These are phyloP conservation scores for Cetoscarus ocellatus DNA, from an alignment of 2,797 vertebrate species.

Conservation along the genomic window DNA sequence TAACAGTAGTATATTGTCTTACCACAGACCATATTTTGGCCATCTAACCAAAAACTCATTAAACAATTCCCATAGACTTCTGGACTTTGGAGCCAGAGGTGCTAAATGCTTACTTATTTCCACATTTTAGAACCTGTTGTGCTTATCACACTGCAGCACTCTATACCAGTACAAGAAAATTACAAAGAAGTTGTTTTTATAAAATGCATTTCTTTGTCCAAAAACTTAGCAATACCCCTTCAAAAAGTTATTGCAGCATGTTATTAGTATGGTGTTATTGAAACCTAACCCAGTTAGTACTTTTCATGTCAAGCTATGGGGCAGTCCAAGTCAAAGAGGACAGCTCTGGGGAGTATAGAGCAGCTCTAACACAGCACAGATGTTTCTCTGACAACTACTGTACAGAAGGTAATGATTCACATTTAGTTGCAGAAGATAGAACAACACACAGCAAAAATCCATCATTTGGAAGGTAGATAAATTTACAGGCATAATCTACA, in stretches of 20 bases:
- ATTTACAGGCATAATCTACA: conserved; percentile 68
- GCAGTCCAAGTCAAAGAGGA: conserved; percentile 22
- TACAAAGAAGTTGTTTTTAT: too few species aligned
- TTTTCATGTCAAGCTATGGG: conserved; percentile 3
- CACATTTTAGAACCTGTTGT: too few species aligned
- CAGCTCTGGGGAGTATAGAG: conserved; percentile 30
- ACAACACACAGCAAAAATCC: conserved; percentile 54
- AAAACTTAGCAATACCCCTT: conserved; percentile 1
- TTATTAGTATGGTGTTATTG: not conserved
- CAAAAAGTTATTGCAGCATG: not conserved
- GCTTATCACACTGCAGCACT: too few species aligned
- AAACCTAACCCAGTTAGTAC: not conserved
- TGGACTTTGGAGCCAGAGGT: too few species aligned
- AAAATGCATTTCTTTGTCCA: conserved; percentile 4
- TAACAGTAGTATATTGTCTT: too few species aligned
- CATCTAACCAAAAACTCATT: too few species aligned
- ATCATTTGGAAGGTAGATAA: conserved; percentile 47
- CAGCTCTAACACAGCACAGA: conserved; percentile 33
- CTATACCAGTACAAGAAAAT: too few species aligned
- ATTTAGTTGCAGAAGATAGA: conserved; percentile 64
- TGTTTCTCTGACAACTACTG: conserved; percentile 49
- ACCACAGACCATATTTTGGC: too few species aligned
- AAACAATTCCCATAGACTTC: too few species aligned
- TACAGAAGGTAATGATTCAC: conserved; percentile 57
- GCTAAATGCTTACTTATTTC: too few species aligned